Evolutionary conservation across 2,888 invertebrate genomes (phyloP).

Genomic region (Pyrrhia umbra): DNA sequence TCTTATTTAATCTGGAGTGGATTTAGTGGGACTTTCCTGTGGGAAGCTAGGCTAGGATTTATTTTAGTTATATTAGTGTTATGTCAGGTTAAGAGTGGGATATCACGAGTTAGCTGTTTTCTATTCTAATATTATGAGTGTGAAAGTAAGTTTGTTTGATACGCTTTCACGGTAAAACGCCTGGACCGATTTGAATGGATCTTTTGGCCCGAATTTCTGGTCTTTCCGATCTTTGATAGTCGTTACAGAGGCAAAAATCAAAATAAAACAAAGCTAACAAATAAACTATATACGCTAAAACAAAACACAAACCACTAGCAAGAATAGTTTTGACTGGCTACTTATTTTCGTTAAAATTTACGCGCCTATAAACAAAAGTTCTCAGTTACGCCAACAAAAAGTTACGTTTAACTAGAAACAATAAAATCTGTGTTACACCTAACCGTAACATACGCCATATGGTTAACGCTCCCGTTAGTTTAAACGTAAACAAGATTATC

Average conservation of each 20-base stretch:
- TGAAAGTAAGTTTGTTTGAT: too few relatives aligned
- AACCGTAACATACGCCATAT: conserved; percentile 55
- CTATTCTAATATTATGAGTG: too few relatives aligned
- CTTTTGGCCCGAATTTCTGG: too few relatives aligned
- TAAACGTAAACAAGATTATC: conserved; percentile 56
- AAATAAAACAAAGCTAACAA: too few relatives aligned
- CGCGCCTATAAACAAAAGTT: conserved; percentile 36
- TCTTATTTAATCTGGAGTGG: conserved; percentile 47
- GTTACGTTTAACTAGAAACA: conserved; percentile 41
- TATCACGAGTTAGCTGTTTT: conserved; percentile 1
- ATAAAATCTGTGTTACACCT: conserved; percentile 54
- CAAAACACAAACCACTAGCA: conserved; percentile 3
- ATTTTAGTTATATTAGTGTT: conserved; percentile 37
- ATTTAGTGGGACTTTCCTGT: conserved; percentile 33
- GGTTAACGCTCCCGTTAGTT: conserved; percentile 56
- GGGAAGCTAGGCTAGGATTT: conserved; percentile 26
- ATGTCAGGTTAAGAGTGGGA: not conserved
- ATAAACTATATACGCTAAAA: not conserved
- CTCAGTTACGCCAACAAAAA: conserved; percentile 37
- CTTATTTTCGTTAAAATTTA: conserved; percentile 24
- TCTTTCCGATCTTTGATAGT: too few relatives aligned
- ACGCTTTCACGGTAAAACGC: too few relatives aligned
- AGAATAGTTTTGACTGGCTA: conserved; percentile 21
- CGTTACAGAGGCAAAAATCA: too few relatives aligned
- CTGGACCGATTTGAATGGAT: too few relatives aligned